Evolutionary conservation across 2,113 vertebrate genomes (phyloP), one percentile per base, ranked within the genome.

Genomic region (Cacatua alba): DNA sequence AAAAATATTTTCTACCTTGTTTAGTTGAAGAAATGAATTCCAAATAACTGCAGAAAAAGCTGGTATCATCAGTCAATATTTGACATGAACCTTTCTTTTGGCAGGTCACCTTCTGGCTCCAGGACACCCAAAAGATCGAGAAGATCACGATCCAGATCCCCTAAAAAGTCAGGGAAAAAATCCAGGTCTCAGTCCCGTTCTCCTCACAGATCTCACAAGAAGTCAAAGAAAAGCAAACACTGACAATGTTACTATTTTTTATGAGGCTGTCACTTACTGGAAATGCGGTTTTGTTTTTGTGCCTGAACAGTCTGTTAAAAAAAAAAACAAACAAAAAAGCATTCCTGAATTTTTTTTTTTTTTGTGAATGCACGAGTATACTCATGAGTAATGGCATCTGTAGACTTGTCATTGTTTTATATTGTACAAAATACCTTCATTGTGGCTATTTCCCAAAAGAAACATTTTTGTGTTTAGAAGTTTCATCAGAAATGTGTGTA

Each of bases 161-260:
- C 99, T 97, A 99, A 99, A 97, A 99, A 99, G 95, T 99, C 99
- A 76, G 97, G 98, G 20, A 99, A 99, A 97, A 99, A 99, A 96
- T 99, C 99, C 95, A 98, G 99, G 80, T 99, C 99, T 72, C 99
- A 99, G 95, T 99, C 99, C 72, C 98, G 99, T 82, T 99, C 99
- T 88, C 99, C 99, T 91, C 99, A 99, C 97, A 98, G 99, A 97
- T 99, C 99, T 96, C 99, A 99, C 98, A 99, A 99, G 98, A 99
- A 99, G 95, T 99, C 99, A 91, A 99, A 99, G 98, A 99, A 99
- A 98, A 99, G 99, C 98, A 99, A 99, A 99, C 99, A 99, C 99
- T 99, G 99, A 99, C 98, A 95, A 88, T 89, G 82, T 83, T 97
- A 92, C 92, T 94, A 95, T 95, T 97, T 98, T 98, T 98, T 96